These are phyloP conservation scores for Drosophila orena DNA, from an alignment of 1,140 invertebrate genomes.

Conservation along the genomic window DNA sequence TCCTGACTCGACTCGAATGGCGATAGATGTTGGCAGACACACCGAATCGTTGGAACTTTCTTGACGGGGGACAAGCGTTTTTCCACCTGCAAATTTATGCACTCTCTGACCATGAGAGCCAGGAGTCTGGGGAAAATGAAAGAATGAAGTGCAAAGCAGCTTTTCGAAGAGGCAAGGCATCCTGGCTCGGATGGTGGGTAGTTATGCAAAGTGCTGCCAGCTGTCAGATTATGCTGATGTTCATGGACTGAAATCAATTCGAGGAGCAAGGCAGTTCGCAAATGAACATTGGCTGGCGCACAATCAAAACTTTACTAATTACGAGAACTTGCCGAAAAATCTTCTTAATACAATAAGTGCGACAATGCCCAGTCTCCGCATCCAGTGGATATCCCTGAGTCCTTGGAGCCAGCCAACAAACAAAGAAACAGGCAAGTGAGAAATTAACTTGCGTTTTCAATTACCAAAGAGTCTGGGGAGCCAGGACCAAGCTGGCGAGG, in stretches of 20 bases:
- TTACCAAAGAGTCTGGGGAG: constrained; percentile 59
- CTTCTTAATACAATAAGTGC: constrained; percentile 79
- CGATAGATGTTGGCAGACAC: constrained; percentile 21
- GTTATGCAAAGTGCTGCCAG: constrained; percentile 74
- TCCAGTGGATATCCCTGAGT: neutral
- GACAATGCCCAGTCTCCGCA: constrained; percentile 29
- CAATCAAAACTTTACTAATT: constrained; percentile 84
- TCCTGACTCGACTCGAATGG: neutral
- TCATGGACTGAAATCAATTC: constrained; percentile 70
- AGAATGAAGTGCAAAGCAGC: constrained; percentile 74
- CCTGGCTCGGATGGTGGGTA: constrained; percentile 18
- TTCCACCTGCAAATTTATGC: constrained; percentile 61
- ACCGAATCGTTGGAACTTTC: constrained; percentile 5
- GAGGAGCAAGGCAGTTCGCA: constrained; percentile 28
- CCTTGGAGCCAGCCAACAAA: constrained; percentile 11
- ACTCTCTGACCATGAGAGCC: constrained; percentile 60
- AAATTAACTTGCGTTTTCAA: constrained; percentile 83
- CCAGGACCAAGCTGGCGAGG: constrained; percentile 39
- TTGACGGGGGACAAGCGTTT: constrained; percentile 12
- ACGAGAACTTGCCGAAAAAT: constrained; percentile 81
- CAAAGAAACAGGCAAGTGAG: constrained; percentile 64
- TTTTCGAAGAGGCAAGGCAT: constrained; percentile 38
- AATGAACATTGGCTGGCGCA: constrained; percentile 59
- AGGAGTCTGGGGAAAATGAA: constrained; percentile 46
- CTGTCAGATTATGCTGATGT: constrained; percentile 73